Evolutionary conservation across 2,797 vertebrate genomes (phyloP).

Genomic region (Masticophis lateralis): DNA sequence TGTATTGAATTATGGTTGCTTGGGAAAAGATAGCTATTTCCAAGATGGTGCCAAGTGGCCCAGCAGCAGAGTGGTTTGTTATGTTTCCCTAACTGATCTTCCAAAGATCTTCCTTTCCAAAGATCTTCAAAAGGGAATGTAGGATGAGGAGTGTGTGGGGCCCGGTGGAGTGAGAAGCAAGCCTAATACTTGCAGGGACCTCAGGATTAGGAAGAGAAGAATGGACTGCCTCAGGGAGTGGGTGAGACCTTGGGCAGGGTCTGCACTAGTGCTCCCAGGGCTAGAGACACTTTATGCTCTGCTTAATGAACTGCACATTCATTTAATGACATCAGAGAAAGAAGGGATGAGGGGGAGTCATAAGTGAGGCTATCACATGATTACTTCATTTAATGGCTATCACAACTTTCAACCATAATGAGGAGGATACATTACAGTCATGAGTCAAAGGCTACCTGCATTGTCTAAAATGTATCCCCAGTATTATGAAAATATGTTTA

Average conservation of each 20-base stretch:
- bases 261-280: too few species aligned
- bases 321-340: not conserved
- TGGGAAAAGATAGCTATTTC: not conserved
- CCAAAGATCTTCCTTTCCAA: not conserved
- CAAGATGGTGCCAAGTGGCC: not conserved
- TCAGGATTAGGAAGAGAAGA: too few species aligned
- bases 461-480: slow-evolving; percentile 38
- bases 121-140: not conserved
- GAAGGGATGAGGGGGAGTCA: too few species aligned
- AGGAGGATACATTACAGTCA: not conserved
- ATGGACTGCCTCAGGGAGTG: too few species aligned
- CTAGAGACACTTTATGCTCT: not conserved
- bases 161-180: not conserved
- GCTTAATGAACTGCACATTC: not conserved
- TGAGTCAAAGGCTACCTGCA: too few species aligned
- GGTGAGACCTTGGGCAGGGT: too few species aligned
- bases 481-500: slow-evolving; percentile 52
- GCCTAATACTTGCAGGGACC: too few species aligned
- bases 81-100: not conserved
- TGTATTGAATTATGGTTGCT: not conserved
- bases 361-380: not conserved
- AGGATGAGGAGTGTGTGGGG: not conserved
- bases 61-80: not conserved
- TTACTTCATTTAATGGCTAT: not conserved
- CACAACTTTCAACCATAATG: not conserved